phyloP scores from a whole-genome alignment of 2,888 invertebrate species.

The Punctoribates punctum region DNA sequence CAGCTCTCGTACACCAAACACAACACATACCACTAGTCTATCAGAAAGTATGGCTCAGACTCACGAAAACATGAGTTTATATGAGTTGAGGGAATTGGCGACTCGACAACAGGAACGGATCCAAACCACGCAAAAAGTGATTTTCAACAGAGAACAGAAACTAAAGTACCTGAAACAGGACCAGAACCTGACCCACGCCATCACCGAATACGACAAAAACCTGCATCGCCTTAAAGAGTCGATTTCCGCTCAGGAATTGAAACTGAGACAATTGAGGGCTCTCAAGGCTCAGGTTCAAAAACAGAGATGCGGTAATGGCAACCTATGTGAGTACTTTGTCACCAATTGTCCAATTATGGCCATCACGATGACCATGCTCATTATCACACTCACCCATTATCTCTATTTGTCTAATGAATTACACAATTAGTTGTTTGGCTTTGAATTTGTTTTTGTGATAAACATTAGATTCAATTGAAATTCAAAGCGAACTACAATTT shows the following conservation, averaged over 20 bases:
- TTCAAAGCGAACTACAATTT: no score
- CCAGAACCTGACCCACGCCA: not conserved
- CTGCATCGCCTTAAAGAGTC: constrained; percentile 80
- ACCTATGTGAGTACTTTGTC: constrained; percentile 44
- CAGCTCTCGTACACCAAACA: not conserved
- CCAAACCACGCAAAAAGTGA: constrained; percentile 81
- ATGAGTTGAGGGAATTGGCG: constrained; percentile 97
- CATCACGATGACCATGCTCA: no score
- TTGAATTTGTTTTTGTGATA: no score
- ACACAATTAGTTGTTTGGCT: no score
- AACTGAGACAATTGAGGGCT: constrained; percentile 82
- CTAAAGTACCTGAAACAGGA: constrained; percentile 78
- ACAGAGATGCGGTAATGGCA: constrained; percentile 70
- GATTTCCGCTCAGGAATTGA: constrained; percentile 90
- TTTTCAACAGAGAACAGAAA: constrained; percentile 87
- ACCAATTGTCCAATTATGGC: no score
- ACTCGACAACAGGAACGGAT: constrained; percentile 96
- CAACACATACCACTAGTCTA: not conserved
- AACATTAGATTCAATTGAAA: no score
- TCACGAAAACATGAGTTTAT: constrained; percentile 58
- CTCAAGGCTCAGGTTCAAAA: constrained; percentile 89
- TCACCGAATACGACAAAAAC: constrained; percentile 69
- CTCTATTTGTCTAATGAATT: no score
- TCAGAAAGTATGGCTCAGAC: not conserved
- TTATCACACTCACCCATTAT: not conserved